Evolutionary conservation across 2,888 invertebrate species (phyloP).

Genomic region (Acronicta psi): DNA sequence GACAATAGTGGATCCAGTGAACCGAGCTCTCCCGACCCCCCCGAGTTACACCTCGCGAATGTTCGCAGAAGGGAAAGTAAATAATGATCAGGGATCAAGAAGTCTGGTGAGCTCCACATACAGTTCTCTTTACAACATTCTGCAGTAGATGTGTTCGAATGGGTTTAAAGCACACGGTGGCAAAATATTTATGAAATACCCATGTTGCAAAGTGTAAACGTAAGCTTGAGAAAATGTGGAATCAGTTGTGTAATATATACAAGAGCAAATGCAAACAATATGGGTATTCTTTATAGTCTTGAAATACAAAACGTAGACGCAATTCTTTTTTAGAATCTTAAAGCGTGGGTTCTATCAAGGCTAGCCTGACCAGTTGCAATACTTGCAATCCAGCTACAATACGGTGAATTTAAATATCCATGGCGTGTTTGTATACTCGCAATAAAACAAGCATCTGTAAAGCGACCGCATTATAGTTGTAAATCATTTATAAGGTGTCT

Average conservation of each 20-base stretch:
- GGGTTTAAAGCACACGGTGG: constrained; percentile 23
- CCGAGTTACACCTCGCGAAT: constrained; percentile 44
- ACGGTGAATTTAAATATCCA: constrained; percentile 32
- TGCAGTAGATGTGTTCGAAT: constrained; percentile 37
- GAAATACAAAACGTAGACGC: constrained; percentile 37
- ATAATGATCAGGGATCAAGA: constrained; percentile 59
- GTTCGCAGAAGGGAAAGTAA: constrained; percentile 55
- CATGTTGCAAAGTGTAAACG: constrained; percentile 23
- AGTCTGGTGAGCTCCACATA: constrained; percentile 52
- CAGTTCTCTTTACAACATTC: constrained; percentile 46
- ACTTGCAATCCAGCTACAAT: constrained; percentile 26
- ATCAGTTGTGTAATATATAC: constrained; percentile 20
- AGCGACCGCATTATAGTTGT: constrained; percentile 18
- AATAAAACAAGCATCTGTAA: constrained; percentile 18
- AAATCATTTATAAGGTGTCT: constrained; percentile 30
- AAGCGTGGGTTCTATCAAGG: constrained; percentile 63
- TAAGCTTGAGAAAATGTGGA: constrained; percentile 22
- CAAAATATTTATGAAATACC: constrained; percentile 25
- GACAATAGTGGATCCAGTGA: constrained; percentile 67
- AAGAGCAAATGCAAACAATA: constrained; percentile 23
- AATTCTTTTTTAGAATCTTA: constrained; percentile 52
- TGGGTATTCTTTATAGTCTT: constrained; percentile 34
- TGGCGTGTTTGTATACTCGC: constrained; percentile 11
- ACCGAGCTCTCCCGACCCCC: constrained; percentile 58
- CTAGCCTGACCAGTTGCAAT: constrained; percentile 40